Base-by-base conservation (phyloP, 2,888 invertebrate species). In the Plebejus anna region DNA sequence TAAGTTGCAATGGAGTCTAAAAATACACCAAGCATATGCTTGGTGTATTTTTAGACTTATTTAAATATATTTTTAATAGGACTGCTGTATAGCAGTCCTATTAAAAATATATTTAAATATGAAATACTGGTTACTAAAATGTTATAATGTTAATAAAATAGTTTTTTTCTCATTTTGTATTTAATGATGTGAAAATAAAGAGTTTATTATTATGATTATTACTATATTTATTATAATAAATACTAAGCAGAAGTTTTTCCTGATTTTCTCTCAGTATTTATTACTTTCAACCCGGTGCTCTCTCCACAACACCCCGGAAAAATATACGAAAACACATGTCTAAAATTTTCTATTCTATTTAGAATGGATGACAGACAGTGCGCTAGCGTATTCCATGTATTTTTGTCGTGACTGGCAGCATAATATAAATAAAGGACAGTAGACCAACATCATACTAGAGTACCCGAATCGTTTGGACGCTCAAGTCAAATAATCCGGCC, bases 351-450 rank as follows among this genome's bases (percentile, higher is more conserved):
- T 36, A 73, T 28, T 55, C 51, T 47, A 72, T 42, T 42, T 42
- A 47, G 72, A 72, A 47, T 47, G 72, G 22, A 47, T 72, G 72
- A 72, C 72, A 72, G 72, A 47, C 72, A 72, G 28, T 42, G 9
- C 32, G 47, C 47, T 71, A 42, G 71, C 28, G 13, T 36, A 32
- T 51, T 73, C 47, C 4, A 13, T 73, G 32, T 73, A 73, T 73
- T 73, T 73, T 47, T 42, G 47, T 47, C 28, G 16, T 32, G 73
- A 73, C 32, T 47, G 13, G 7, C 47, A 47, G 55, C 16, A 16
- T 4, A 55, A 55, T 55, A 55, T 55, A 55, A 55, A 55, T 16
- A 4, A 55, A 4, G 16, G 16, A 55, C 16, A 55, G 55, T 16
- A 55, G 55, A 47, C 47, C 47, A 55, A 4, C 55, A 55, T 55